These are phyloP conservation scores for Mimachlamys varia DNA, from an alignment of 2,888 invertebrate species.

Conservation along the genomic window DNA sequence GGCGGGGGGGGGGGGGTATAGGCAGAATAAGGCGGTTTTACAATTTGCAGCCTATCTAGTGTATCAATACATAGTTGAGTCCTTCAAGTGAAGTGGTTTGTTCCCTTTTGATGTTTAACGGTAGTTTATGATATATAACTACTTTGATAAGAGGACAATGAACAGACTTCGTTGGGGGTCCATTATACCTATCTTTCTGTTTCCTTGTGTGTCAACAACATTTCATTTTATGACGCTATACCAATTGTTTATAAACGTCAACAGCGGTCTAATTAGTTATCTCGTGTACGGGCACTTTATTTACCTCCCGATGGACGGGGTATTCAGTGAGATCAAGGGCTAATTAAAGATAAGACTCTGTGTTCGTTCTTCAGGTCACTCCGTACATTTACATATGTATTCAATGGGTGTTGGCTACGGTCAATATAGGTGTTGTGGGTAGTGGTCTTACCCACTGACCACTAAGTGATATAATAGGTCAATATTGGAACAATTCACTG, in stretches of 20 bases:
- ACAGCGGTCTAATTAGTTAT: no score
- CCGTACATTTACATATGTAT: neutral
- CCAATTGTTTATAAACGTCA: neutral
- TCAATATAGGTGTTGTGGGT: neutral
- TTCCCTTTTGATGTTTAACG: neutral
- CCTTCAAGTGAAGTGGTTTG: neutral
- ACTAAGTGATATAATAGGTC: neutral
- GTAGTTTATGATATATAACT: neutral
- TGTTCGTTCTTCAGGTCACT: neutral
- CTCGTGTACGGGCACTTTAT: neutral
- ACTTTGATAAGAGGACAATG: neutral
- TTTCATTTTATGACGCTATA: neutral
- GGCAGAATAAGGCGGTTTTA: no score
- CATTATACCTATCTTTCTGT: neutral
- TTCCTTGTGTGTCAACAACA: neutral
- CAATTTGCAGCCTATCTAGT: no score
- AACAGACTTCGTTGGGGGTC: neutral
- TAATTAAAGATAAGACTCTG: neutral
- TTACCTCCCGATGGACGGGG: neutral
- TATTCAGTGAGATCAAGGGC: neutral
- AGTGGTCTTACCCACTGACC: neutral
- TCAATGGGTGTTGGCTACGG: neutral
- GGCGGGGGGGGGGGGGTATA: no score
- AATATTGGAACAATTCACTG: conserved; percentile 30
- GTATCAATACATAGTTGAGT: neutral